phyloP scores from a whole-genome alignment of 2,113 vertebrate genomes.

The Telmatochromis sp. region DNA sequence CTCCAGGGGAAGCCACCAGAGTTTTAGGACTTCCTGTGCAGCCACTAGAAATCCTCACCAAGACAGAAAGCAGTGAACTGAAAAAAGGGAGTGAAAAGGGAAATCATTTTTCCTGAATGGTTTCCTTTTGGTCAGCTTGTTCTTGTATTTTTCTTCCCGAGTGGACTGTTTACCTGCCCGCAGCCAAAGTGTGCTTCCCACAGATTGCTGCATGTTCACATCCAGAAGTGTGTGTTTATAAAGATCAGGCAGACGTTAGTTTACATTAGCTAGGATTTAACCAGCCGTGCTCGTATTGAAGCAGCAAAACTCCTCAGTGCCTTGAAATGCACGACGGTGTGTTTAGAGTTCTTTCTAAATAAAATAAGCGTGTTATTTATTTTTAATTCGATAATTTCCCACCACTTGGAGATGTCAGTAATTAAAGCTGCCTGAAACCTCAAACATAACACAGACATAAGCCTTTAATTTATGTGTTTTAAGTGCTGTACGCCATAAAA shows the following conservation, averaged over 20 bases:
- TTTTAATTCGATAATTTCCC: neutral
- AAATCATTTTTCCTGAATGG: neutral
- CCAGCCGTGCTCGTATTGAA: neutral
- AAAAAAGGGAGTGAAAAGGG: neutral
- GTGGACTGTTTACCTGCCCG: neutral
- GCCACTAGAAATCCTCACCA: neutral
- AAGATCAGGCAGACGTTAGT: neutral
- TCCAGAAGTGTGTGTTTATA: neutral
- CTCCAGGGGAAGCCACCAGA: neutral
- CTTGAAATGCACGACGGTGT: neutral
- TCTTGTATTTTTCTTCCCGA: neutral
- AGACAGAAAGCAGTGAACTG: neutral
- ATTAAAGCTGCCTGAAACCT: neutral
- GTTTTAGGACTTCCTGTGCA: neutral
- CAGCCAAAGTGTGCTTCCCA: neutral
- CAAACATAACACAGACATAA: neutral
- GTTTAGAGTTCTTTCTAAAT: neutral
- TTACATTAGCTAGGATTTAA: neutral
- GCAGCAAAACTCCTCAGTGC: neutral
- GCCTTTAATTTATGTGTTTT: neutral
- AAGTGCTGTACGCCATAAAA: neutral
- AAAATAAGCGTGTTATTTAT: neutral
- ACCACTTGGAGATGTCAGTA: neutral
- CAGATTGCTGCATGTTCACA: neutral
- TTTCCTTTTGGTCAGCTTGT: neutral